phyloP scores from a whole-genome alignment of 1,140 invertebrate genomes.

The Tetragonula clypearis region DNA sequence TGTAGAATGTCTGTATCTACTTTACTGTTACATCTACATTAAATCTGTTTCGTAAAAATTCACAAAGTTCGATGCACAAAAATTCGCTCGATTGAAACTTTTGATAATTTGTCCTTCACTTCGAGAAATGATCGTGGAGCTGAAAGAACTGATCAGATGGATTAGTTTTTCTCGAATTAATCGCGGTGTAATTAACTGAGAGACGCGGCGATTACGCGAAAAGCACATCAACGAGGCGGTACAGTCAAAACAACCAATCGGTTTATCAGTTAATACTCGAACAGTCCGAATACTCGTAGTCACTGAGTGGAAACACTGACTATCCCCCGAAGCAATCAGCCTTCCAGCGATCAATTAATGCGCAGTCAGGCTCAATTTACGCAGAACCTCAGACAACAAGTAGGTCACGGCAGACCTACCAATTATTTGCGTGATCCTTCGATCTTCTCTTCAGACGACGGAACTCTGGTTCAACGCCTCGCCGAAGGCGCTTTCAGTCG shows the following conservation, averaged over 20 bases:
- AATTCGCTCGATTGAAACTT: neutral
- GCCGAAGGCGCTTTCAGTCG: neutral
- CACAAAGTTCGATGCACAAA: no score
- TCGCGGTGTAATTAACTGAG: neutral
- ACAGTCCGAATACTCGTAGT: neutral
- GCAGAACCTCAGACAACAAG: slow-evolving; percentile 19
- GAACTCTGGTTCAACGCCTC: neutral
- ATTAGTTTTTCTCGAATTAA: neutral
- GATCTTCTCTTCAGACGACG: neutral
- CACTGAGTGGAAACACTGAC: neutral
- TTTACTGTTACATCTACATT: neutral
- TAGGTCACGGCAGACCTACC: slow-evolving; percentile 11
- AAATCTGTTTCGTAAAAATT: neutral
- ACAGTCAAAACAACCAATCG: neutral
- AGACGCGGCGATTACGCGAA: neutral
- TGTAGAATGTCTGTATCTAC: neutral
- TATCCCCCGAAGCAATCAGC: slow-evolving; percentile 26
- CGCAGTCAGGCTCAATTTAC: slow-evolving; percentile 13
- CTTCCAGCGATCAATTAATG: slow-evolving; percentile 37
- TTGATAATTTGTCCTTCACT: neutral
- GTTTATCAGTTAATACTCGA: slow-evolving; percentile 15
- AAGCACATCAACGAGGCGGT: neutral
- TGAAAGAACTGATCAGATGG: neutral
- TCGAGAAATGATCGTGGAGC: no score
- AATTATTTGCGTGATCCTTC: slow-evolving; percentile 26